Percentiles rank a stretch among this genome's conserved stretches.
These are phyloP conservation scores for Pygoscelis adeliae DNA, from an alignment of 2,113 vertebrate genomes.

Conservation along the genomic window DNA sequence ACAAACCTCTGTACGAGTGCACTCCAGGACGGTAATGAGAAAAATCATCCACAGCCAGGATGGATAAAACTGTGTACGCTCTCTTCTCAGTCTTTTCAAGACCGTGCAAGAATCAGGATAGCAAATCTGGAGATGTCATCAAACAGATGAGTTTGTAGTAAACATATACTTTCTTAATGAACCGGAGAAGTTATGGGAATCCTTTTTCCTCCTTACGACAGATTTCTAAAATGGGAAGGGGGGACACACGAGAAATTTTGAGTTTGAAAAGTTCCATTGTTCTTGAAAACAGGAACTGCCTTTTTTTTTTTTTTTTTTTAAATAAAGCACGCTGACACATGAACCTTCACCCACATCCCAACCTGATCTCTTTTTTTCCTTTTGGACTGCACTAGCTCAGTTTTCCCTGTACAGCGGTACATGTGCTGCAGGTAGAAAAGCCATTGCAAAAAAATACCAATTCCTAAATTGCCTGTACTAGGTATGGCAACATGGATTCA, in stretches of 20 bases:
- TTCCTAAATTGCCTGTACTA: not conserved
- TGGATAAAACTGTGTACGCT: not conserved
- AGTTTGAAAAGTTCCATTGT: not conserved
- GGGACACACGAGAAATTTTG: not conserved
- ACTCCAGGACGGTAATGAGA: not conserved
- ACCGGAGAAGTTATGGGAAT: not conserved
- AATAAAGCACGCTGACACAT: rapidly evolving
- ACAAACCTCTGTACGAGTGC: rapidly evolving
- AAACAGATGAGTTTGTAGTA: not conserved
- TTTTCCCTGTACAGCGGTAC: not conserved
- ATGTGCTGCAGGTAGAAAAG: not conserved
- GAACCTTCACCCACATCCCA: not conserved
- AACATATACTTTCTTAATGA: not conserved
- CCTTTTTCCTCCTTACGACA: not conserved
- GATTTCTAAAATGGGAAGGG: not conserved
- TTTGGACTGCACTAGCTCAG: not conserved
- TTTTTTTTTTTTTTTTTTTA: too few species aligned
- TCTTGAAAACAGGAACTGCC: not conserved
- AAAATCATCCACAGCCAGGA: not conserved
- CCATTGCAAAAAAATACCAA: not conserved
- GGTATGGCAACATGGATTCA: not conserved
- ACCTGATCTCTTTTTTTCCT: not conserved
- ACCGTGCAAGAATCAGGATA: rapidly evolving
- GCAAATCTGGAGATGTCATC: not conserved
- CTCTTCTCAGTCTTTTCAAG: rapidly evolving